Percentiles rank a stretch among this genome's conserved stretches.
Evolutionary conservation across 2,888 invertebrate species (phyloP).

Genomic region (Eupelmus urozonus): DNA sequence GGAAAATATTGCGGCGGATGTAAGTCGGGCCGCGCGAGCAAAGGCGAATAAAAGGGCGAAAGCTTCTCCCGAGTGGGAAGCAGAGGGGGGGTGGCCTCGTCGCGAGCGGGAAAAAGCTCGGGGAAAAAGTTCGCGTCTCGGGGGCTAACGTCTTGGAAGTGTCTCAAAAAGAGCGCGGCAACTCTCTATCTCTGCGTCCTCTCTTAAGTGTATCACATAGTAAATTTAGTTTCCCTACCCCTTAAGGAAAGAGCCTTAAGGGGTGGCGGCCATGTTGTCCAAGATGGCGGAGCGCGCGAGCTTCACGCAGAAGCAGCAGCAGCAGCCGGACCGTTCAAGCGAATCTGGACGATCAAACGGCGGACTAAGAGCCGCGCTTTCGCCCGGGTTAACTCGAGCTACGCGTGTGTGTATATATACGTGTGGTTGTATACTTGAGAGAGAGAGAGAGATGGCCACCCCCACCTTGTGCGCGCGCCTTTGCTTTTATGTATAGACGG

Average conservation of each 20-base stretch:
- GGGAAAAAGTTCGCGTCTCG: slow-evolving; percentile 47
- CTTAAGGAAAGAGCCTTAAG: slow-evolving; percentile 7
- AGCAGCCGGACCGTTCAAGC: slow-evolving; percentile 74
- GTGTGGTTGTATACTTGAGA: no score
- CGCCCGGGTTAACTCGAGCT: slow-evolving; percentile 75
- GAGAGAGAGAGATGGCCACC: no score
- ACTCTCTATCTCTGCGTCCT: slow-evolving; percentile 28
- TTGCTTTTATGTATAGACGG: neutral
- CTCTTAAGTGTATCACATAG: slow-evolving; percentile 76
- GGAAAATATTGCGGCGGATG: neutral
- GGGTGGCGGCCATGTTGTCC: slow-evolving; percentile 62
- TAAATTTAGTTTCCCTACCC: slow-evolving; percentile 74
- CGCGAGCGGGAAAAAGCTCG: slow-evolving; percentile 24
- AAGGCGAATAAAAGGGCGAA: neutral
- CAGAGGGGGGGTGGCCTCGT: neutral
- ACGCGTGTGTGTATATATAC: neutral
- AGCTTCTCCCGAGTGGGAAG: no score
- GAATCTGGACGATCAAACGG: slow-evolving; percentile 78
- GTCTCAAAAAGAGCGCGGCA: slow-evolving; percentile 72
- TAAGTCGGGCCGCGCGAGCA: slow-evolving; percentile 13
- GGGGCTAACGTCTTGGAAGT: slow-evolving; percentile 75
- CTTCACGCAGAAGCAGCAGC: slow-evolving; percentile 40
- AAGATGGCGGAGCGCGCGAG: slow-evolving; percentile 62
- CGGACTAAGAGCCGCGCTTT: slow-evolving; percentile 76
- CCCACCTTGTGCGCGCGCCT: no score